Evolutionary conservation across 2,888 invertebrate species (phyloP), one percentile per base, ranked within the genome.

Genomic region (Pharmacophagus antenor): DNA sequence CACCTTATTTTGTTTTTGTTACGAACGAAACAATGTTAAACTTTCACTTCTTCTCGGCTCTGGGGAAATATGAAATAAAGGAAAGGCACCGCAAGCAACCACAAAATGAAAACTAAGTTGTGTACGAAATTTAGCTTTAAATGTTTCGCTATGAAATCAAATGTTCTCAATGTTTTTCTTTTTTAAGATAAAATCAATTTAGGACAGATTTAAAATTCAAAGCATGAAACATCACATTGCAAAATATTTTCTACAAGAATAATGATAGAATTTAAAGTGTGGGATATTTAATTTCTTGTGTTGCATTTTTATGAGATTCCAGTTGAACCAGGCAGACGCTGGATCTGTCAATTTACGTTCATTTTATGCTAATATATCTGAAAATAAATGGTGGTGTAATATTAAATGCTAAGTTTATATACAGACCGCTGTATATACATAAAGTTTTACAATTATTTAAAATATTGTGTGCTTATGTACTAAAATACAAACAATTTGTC

Each of bases 31-130:
- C 49, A 49, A 54, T 37, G 54, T 59, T 54, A 17, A 60, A 55
- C 50, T 60, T 60, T 60, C 48, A 23, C 59, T 59, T 50, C 59
- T 60, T 31, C 37, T 15, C 15, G 49, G 41, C 59, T 55, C 59
- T 49, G 4, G 59, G 59, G 59, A 60, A 60, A 60, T 60, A 60
- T 55, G 31, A 48, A 58, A 58, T 58, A 53, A 58, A 55, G 55
- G 49, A 50, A 53, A 54, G 53, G 44, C 59, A 59, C 18, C 58
- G 55, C 54, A 44, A 54, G 49, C 54, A 48, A 54, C 58, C 53
- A 17, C 58, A 55, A 50, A 55, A 60, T 60, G 54, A 60, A 50
- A 60, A 52, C 51, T 44, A 56, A 53, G 42, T 47, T 61, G 37
- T 55, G n/a, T 57, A 27, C 44, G 42, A 18, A 61, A 55, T 62